Base-by-base conservation (phyloP, 2,888 invertebrate genomes). In the Tortrix viridana region DNA sequence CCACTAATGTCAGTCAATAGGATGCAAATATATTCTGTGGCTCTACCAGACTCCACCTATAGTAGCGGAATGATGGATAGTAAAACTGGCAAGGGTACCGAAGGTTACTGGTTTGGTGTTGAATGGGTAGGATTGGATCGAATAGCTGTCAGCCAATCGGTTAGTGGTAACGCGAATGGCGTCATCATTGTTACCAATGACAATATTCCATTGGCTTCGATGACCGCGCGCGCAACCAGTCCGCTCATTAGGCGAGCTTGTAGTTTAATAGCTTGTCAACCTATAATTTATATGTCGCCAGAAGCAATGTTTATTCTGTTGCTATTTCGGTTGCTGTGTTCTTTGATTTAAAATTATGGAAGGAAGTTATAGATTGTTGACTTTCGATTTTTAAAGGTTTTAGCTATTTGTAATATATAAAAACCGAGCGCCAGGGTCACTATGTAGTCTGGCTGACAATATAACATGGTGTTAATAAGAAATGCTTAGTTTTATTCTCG, bases 21-120 rank as follows among this genome's bases (percentile, higher is more conserved):
- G 46, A 71, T 71, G 71, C 63, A 60, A 69, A 71, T 71, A 53
- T 61, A 68, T 67, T 69, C 71, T 26, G 46, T 41, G 47, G 19
- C 41, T 58, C 63, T n/a, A n/a, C n/a, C n/a, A 1, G 32, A 12
- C 32, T 32, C 32, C 63, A 59, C 66, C 66, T 66, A 61, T 62
- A 41, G 53, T 53, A 47, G 65, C 26, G 1, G 23, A 26, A 46
- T 26, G 26, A 18, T 26, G 6, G 19, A 55, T 18, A 44, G 26
- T 43, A 44, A 3, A 14, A 44, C 43, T 43, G 12, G 16, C 41
- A 53, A 53, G 38, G 38, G 53, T 41, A 53, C 38, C 1, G 56
- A 56, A 62, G 62, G 62, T 62, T 57, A 43, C 46, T 46, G 26
- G 53, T 53, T 53, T 53, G 22, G 22, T 16, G 46, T 54, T 65